Evolutionary conservation across 1,140 invertebrate species (phyloP).

Genomic region (Kradibia gibbosae): DNA sequence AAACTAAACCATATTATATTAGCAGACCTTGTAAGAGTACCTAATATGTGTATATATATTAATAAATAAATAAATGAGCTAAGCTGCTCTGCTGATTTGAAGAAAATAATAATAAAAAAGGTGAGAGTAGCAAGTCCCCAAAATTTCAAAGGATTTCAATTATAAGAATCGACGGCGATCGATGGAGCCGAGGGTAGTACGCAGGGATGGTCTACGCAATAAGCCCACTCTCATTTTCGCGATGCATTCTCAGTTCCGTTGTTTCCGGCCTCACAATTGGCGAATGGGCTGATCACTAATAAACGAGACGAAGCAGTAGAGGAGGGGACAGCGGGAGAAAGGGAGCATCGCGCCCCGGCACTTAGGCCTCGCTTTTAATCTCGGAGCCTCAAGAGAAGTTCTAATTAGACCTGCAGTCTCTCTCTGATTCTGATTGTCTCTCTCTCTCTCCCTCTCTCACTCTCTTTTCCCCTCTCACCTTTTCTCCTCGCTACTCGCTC

Average conservation of each 20-base stretch:
- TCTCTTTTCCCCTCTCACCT: too few species aligned
- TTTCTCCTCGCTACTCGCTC: background rate
- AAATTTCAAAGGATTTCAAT: background rate
- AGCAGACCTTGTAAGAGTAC: background rate
- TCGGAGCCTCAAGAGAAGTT: slow-evolving; percentile 65
- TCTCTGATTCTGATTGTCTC: slow-evolving; percentile 44
- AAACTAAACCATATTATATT: background rate
- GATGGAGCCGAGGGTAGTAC: background rate
- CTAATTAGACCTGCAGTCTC: slow-evolving; percentile 64
- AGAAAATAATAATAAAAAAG: background rate
- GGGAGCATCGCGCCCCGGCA: slow-evolving; percentile 59
- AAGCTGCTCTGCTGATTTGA: too few species aligned
- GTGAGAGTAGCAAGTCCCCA: background rate
- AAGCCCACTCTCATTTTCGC: slow-evolving; percentile 26
- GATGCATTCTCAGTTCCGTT: slow-evolving; percentile 37
- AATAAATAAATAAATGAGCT: background rate
- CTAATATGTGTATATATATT: background rate
- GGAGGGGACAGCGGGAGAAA: slow-evolving; percentile 1
- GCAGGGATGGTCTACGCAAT: slow-evolving; percentile 2
- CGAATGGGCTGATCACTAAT: slow-evolving; percentile 60
- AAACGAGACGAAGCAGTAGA: slow-evolving; percentile 55
- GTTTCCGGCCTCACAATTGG: slow-evolving; percentile 52
- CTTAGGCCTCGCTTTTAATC: slow-evolving; percentile 69
- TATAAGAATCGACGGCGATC: slow-evolving; percentile 7
- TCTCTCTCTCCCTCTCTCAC: background rate